phyloP scores from a whole-genome alignment of 1,140 invertebrate species.

The Orchestia grillus region DNA sequence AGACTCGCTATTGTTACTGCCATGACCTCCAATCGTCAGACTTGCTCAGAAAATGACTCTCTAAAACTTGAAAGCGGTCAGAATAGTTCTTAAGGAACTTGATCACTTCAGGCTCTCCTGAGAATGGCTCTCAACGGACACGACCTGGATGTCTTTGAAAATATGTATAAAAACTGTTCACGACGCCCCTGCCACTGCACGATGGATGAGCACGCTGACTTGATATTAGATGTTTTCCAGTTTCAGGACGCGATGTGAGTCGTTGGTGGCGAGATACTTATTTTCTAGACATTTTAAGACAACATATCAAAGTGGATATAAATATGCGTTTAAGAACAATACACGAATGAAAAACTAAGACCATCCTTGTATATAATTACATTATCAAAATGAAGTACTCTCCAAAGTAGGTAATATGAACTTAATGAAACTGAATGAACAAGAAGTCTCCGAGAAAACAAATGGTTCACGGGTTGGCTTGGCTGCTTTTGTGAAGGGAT shows the following conservation, averaged over 20 bases:
- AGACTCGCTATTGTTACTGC: conserved; percentile 25
- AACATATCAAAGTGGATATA: not conserved
- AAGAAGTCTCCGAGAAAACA: no score
- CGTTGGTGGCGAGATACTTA: not conserved
- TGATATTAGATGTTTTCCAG: not conserved
- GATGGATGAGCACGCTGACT: not conserved
- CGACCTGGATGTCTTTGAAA: not conserved
- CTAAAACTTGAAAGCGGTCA: not conserved
- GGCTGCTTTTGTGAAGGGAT: no score
- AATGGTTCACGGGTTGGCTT: no score
- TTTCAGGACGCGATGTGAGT: not conserved
- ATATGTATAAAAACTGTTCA: not conserved
- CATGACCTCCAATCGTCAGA: conserved; percentile 35
- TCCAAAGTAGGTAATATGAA: not conserved
- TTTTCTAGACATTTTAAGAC: not conserved
- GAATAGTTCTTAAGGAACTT: not conserved
- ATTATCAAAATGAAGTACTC: not conserved
- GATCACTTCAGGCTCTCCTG: not conserved
- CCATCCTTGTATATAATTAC: not conserved
- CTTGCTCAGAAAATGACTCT: conserved; percentile 25
- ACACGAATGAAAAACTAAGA: not conserved
- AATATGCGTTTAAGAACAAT: not conserved
- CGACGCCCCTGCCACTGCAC: not conserved
- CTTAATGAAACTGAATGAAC: not conserved
- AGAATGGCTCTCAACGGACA: not conserved